These are phyloP conservation scores for Hyposoter dolosus DNA, from an alignment of 2,888 invertebrate genomes.

Conservation along the genomic window DNA sequence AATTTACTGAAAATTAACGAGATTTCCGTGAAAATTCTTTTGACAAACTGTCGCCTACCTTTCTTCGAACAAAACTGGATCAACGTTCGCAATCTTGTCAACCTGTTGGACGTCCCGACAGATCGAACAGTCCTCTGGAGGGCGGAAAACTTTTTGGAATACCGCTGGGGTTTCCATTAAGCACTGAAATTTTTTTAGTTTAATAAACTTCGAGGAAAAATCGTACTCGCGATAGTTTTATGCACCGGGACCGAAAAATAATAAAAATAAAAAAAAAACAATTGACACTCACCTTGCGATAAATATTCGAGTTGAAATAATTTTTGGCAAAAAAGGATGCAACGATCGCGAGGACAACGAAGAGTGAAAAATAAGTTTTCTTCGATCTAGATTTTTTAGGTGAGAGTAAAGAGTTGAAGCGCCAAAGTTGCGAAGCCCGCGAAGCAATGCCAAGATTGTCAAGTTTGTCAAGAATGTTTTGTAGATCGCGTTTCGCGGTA, in stretches of 20 bases:
- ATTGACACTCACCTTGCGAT: conserved; percentile 60
- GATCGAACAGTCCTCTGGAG: conserved; percentile 93
- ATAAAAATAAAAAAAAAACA: conserved; percentile 19
- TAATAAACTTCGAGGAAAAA: not conserved
- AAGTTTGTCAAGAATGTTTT: conserved; percentile 73
- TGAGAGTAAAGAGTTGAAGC: conserved; percentile 68
- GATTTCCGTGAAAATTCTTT: not conserved
- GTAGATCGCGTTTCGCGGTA: conserved; percentile 75
- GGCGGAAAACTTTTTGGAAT: conserved; percentile 87
- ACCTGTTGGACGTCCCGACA: conserved; percentile 89
- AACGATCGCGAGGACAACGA: conserved; percentile 70
- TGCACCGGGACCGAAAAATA: not conserved
- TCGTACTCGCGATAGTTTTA: not conserved
- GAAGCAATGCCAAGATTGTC: conserved; percentile 64
- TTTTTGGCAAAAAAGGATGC: conserved; percentile 68
- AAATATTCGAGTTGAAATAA: conserved; percentile 52
- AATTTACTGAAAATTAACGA: not conserved
- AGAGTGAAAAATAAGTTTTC: conserved; percentile 70
- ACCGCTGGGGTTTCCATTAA: conserved; percentile 76
- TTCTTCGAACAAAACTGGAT: conserved; percentile 89
- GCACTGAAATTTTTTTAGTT: conserved; percentile 74
- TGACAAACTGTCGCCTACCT: conserved; percentile 84
- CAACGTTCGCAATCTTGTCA: conserved; percentile 88
- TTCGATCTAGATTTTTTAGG: conserved; percentile 57
- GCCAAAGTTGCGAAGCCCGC: conserved; percentile 69